phyloP scores from a whole-genome alignment of 2,888 invertebrate species.

The Stomorhina lunata region DNA sequence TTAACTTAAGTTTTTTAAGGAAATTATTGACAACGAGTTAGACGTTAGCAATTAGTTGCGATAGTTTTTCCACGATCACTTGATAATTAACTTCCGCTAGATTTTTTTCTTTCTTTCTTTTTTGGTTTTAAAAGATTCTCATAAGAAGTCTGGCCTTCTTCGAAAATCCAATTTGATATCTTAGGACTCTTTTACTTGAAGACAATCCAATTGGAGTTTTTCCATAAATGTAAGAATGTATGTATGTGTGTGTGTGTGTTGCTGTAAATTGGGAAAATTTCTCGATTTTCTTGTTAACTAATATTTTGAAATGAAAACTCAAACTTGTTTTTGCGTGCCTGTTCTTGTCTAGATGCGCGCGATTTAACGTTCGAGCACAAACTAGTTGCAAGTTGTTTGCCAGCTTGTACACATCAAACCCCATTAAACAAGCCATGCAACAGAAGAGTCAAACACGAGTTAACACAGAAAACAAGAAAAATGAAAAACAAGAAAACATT shows the following conservation, averaged over 20 bases:
- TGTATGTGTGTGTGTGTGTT: slow-evolving; percentile 40
- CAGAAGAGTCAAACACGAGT: slow-evolving; percentile 67
- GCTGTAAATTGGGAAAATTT: too few species aligned
- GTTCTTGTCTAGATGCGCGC: slow-evolving; percentile 78
- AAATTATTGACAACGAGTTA: too few species aligned
- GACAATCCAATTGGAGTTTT: slow-evolving; percentile 45
- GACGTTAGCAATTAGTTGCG: background rate
- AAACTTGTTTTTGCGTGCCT: slow-evolving; percentile 74
- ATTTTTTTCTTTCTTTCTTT: slow-evolving; percentile 10
- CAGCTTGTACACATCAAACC: slow-evolving; percentile 44
- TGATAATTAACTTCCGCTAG: slow-evolving; percentile 48
- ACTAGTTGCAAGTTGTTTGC: slow-evolving; percentile 76
- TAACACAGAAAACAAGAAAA: slow-evolving; percentile 22
- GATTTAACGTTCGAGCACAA: slow-evolving; percentile 79
- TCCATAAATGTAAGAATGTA: background rate
- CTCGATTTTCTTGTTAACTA: slow-evolving; percentile 57
- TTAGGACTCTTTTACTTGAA: background rate
- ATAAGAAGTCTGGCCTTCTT: slow-evolving; percentile 46
- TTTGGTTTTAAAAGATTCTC: slow-evolving; percentile 33
- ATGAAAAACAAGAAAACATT: slow-evolving; percentile 35
- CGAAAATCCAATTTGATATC: slow-evolving; percentile 58
- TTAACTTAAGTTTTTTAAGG: too few species aligned
- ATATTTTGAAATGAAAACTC: slow-evolving; percentile 43
- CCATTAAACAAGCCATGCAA: slow-evolving; percentile 38
- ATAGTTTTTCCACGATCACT: slow-evolving; percentile 1